Evolutionary conservation across 2,113 vertebrate genomes (phyloP).

Genomic region (Nicator chloris): DNA sequence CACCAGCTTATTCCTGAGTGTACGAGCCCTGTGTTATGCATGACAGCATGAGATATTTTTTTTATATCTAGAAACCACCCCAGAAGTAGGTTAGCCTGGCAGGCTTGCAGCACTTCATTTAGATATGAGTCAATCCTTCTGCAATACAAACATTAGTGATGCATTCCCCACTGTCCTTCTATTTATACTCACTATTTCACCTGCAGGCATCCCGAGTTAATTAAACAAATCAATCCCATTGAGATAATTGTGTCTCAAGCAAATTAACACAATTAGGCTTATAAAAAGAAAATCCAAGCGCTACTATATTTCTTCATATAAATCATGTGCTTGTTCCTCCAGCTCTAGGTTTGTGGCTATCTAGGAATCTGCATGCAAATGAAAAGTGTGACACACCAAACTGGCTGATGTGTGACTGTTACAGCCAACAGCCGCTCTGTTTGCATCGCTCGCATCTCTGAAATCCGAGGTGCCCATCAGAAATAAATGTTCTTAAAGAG

Average conservation of each 20-base stretch:
- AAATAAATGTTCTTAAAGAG: not conserved
- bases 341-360: not conserved
- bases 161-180: constrained; percentile 60
- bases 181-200: constrained; percentile 65
- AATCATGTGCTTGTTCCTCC: not conserved
- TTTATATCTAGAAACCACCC: constrained; percentile 42
- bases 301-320: not conserved
- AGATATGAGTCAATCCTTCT: constrained; percentile 63
- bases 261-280: constrained; percentile 66
- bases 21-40: not conserved
- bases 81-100: constrained; percentile 56
- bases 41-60: not conserved
- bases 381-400: not conserved
- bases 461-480: not conserved
- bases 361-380: constrained; percentile 18
- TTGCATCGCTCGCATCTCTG: not conserved
- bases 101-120: constrained; percentile 54
- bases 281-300: constrained; percentile 22
- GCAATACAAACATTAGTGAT: constrained; percentile 59
- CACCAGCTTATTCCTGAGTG: not conserved
- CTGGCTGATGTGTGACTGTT: not conserved
- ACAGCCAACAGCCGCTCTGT: not conserved
- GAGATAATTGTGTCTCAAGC: constrained; percentile 63
- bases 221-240: constrained; percentile 66
- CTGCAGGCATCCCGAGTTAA: constrained; percentile 60